Percentiles rank a stretch among this genome's conserved stretches.
These are phyloP conservation scores for Philopotamus ludificatus DNA, from an alignment of 1,140 invertebrate species.

Conservation along the genomic window DNA sequence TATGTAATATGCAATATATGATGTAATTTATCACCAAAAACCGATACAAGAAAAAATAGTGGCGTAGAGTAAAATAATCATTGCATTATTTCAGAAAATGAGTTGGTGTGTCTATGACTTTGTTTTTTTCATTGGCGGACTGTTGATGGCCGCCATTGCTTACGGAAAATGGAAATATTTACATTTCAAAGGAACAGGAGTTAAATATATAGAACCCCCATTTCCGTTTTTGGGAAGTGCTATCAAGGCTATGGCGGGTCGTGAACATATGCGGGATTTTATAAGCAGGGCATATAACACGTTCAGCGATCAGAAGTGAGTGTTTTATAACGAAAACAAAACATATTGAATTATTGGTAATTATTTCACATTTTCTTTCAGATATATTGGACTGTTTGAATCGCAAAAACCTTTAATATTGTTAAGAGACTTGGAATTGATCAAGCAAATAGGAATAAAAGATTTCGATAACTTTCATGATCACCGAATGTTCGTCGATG, in stretches of 20 bases:
- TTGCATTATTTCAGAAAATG: too few relatives aligned
- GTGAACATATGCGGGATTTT: background rate
- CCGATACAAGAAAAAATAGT: too few relatives aligned
- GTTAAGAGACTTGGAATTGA: constrained; percentile 60
- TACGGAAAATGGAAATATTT: constrained; percentile 3
- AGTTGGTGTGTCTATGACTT: too few relatives aligned
- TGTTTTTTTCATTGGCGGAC: background rate
- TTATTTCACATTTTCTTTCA: constrained; percentile 22
- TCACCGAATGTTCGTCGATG: constrained; percentile 52
- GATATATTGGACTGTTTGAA: constrained; percentile 53
- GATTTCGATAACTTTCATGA: constrained; percentile 66
- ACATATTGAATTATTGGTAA: background rate
- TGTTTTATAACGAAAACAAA: background rate
- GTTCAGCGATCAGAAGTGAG: constrained; percentile 13
- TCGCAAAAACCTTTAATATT: constrained; percentile 51
- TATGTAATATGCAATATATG: too few relatives aligned
- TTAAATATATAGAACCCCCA: constrained; percentile 15
- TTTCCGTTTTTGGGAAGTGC: background rate
- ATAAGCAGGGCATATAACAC: background rate
- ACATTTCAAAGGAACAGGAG: constrained; percentile 12
- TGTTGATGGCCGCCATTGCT: background rate
- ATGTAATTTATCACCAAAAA: too few relatives aligned
- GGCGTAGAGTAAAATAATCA: too few relatives aligned
- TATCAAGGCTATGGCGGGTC: background rate
- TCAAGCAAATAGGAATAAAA: constrained; percentile 61